Base-by-base conservation (phyloP, 2,888 invertebrate species). In the Colostygia pectinataria region DNA sequence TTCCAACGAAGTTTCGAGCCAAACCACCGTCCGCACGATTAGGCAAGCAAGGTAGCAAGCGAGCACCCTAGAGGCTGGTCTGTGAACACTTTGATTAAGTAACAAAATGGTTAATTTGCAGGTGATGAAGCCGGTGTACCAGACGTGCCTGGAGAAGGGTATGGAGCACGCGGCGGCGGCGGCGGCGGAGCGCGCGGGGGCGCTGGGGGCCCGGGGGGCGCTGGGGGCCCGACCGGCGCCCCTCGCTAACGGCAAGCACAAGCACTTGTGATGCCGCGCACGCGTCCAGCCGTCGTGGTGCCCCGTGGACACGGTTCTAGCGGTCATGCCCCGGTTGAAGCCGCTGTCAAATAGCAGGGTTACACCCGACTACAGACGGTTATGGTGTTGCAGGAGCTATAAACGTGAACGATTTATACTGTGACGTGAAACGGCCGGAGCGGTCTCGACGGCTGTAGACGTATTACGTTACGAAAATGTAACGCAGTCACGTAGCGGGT, bases 101-200 rank as follows among this genome's bases (percentile, higher is more conserved):
- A 14, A 8, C 47, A 39, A 15, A 36, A 9, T 12, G 9, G 2
- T 23, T 5, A 42, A 10, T 9, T 48, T 57, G 2, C 88, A 96
- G 96, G 87, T 95, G 63, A 93, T 97, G 94, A 95, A 95, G 83
- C 96, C 96, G 59, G 83, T 94, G 58, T 96, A 96, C 83, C 95
- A 96, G 78, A 91, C 93, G 56, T 95, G 95, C 76, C 91, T 96
- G 75, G 95, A 96, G 87, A 95, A 94, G 80, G 94, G 96, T 71
- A 93, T 96, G 80, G 94, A 96, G 78, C 95, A 94, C 81, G 96
- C 95, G 68, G 95, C 96, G 61, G 93, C 92, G 39, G 94, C 93
- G 78, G 95, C 95, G 66, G 94, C 95, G 48, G 94, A 93, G 78
- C 90, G 93, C 47, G n/a, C n/a, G n/a, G n/a, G n/a, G n/a, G 93